Base-by-base conservation (phyloP, 2,888 invertebrate genomes). In the Drosophila vallismaia region DNA sequence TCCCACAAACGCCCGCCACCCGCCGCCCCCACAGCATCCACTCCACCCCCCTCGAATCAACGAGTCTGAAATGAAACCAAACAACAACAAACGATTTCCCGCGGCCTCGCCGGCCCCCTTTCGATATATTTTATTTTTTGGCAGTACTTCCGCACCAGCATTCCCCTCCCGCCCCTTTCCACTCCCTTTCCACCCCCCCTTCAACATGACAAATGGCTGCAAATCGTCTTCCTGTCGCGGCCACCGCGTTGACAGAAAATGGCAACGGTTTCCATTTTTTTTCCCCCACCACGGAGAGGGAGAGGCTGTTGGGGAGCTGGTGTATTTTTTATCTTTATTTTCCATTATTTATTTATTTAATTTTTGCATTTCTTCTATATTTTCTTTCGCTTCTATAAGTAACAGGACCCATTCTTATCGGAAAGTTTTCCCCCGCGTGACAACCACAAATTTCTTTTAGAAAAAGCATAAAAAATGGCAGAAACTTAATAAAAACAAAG, bases 221-320 rank as follows among this genome's bases (percentile, higher is more conserved):
- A 87, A 84, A 84, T 87, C 88, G 88, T 82, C 85, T 84, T 85
- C 86, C 88, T 85, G 85, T 77, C 88, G 85, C 87, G 82, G 59
- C 78, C 78, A 76, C 74, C 76, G 70, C 74, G 79, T 79, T 85
- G 81, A 81, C 85, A 78, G 77, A 81, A 71, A 84, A 82, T 81
- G 82, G 62, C 58, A 51, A 66, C 52, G 49, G 24, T 64, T 33
- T 12, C 7, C 26, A 9, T 56, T 36, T 2, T 38, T 28, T 4
- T 12, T 1, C 19, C 19, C 1, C 19, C 19, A 19, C 19, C 19
- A 2, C 19, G 19, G 19, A 19, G 19, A 1, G 19, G 19, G 19
- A 19, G n/a, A 8, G 19, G 24, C 19, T n/a, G 38, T 9, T 14
- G 14, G 53, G 19, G 38, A 9, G 14, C 14, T 29, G 49, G 19